Base-by-base conservation (phyloP, 2,888 invertebrate genomes). In the Plagodis pulveraria region DNA sequence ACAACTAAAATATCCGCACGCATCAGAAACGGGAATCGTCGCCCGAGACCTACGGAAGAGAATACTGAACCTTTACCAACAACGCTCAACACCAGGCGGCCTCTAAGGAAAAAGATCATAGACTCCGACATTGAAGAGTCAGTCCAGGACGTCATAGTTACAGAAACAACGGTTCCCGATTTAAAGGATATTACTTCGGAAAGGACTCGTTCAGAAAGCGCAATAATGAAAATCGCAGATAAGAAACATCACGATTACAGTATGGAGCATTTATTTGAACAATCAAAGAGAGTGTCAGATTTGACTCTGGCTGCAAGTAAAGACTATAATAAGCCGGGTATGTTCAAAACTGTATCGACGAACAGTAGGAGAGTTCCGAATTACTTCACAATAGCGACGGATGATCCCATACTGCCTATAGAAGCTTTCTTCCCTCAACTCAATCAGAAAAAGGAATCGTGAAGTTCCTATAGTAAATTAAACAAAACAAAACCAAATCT, bases 401-500 rank as follows among this genome's bases (percentile, higher is more conserved):
- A 96, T 67, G 96, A 96, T 77, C 96, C 96, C 0, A 96, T 96
- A 53, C 87, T 97, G 50, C 96, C 97, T 0, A 96, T 97, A 64
- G 96, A 96, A 84, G 96, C 96, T 0, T 96, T 96, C 84, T 96
- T 97, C 78, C 95, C 96, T 12, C 95, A 96, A 77, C 80, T 96
- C 49, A 94, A 95, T 69, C 94, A 94, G 81, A 94, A 94, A 81
- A 93, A 94, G 83, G 91, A 94, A 81, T 80, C 90, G 65, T 91
- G 89, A 86, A 53, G 74, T 84, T 82, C 74, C 81, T 83, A 34
- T 67, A 68, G 35, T 66, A 77, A 11, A 38, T 38, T 40, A 50
- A 78, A 72, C 72, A 77, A 76, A 74, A 68, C 74, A 60, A 83
- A 83, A 89, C 87, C 88, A 88, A 91, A 90, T 82, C 76, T 74